phyloP scores from a whole-genome alignment of 2,113 vertebrate genomes.

The Tachycineta bicolor region DNA sequence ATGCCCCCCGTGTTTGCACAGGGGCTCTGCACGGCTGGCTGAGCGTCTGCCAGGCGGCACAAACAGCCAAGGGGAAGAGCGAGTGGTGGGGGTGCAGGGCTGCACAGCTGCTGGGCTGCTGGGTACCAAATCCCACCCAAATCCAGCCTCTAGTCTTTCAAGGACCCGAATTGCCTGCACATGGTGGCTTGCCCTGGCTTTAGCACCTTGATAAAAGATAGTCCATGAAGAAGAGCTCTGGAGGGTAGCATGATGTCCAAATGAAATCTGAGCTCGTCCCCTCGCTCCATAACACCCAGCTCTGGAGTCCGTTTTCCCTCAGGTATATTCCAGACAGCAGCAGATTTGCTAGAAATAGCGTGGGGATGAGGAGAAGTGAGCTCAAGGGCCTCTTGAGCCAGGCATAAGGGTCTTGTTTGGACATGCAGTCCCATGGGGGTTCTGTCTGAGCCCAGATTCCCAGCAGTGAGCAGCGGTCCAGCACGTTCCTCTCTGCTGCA shows the following conservation, averaged over 20 bases:
- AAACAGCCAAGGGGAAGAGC: background rate
- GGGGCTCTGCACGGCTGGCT: rapidly evolving
- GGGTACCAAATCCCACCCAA: background rate
- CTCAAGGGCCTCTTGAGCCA: background rate
- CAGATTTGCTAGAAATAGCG: background rate
- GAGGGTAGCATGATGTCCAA: background rate
- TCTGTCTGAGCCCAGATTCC: background rate
- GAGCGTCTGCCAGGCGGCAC: background rate
- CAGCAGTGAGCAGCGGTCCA: rapidly evolving
- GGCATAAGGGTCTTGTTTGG: background rate
- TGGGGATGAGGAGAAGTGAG: background rate
- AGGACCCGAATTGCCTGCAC: rapidly evolving
- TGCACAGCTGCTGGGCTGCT: background rate
- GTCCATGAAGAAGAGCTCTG: background rate
- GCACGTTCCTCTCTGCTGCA: background rate
- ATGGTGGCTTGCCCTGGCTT: background rate
- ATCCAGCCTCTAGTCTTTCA: background rate
- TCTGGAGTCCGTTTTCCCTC: background rate
- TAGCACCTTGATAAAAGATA: background rate
- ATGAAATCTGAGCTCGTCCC: background rate
- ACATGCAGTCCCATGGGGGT: rapidly evolving
- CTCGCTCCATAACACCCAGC: background rate
- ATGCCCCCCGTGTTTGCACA: background rate
- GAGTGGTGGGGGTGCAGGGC: background rate
- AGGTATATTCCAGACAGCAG: background rate